phyloP scores from a whole-genome alignment of 2,797 vertebrate genomes.

The Knipowitschia caucasica region DNA sequence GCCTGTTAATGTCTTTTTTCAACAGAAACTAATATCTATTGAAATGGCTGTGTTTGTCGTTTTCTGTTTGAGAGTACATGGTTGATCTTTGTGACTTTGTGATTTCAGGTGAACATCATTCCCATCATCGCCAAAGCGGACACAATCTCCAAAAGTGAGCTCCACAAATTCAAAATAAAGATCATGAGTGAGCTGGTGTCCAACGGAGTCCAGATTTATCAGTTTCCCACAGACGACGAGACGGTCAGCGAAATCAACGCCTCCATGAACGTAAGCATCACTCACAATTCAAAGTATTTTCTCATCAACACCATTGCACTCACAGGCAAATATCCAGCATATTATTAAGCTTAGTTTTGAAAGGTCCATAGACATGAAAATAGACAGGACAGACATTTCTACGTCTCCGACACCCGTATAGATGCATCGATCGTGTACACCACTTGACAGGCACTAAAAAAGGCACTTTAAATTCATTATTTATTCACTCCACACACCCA shows the following conservation, averaged over 20 bases:
- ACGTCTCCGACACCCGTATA: too few species aligned
- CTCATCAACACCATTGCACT: neutral
- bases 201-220: constrained; percentile 98
- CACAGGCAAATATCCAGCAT: too few species aligned
- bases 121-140: constrained; percentile 98
- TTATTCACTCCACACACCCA: too few species aligned
- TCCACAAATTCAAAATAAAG: constrained; percentile 99
- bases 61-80: neutral
- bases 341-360: too few species aligned
- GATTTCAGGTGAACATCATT: constrained; percentile 91
- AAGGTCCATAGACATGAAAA: too few species aligned
- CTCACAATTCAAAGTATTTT: too few species aligned
- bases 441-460: too few species aligned
- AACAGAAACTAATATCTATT: too few species aligned
- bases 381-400: too few species aligned
- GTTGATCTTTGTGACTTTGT: neutral
- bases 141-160: constrained; percentile 97
- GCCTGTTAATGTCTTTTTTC: too few species aligned
- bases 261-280: constrained; percentile 92
- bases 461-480: too few species aligned
- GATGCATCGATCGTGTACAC: too few species aligned
- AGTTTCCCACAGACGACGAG: constrained; percentile 96
- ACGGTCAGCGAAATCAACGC: constrained; percentile 93
- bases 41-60: neutral
- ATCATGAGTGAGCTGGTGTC: constrained; percentile 98